These are phyloP conservation scores for Psophia crepitans DNA, from an alignment of 2,113 vertebrate species.

Conservation along the genomic window DNA sequence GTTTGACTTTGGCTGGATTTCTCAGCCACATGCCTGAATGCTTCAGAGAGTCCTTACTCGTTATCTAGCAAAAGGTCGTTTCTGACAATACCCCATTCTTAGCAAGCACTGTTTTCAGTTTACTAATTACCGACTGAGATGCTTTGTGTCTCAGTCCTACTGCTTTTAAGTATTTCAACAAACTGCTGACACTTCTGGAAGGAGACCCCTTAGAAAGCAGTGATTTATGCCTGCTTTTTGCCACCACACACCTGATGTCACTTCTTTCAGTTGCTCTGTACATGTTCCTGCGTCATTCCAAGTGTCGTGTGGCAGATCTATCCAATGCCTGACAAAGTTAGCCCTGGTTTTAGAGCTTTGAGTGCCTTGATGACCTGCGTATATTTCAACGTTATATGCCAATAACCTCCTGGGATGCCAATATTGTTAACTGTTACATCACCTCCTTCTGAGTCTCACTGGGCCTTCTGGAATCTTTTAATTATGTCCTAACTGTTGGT, in stretches of 20 bases:
- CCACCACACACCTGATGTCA: not conserved
- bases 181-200: not conserved
- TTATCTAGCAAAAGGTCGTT: not conserved
- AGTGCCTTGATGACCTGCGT: not conserved
- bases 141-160: not conserved
- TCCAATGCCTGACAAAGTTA: not conserved
- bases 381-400: not conserved
- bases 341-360: not conserved
- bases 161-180: not conserved
- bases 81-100: not conserved
- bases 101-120: not conserved
- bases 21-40: not conserved
- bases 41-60: not conserved
- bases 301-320: not conserved
- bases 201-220: not conserved
- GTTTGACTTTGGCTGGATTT: not conserved
- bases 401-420: not conserved
- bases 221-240: not conserved
- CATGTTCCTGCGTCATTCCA: not conserved
- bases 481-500: not conserved
- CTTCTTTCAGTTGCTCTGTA: not conserved
- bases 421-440: not conserved
- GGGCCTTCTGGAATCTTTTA: not conserved
- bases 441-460: not conserved
- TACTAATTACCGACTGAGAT: not conserved